Conservation (phyloP, 2,113 vertebrate species). For the Macroglossus sobrinus region DNA sequence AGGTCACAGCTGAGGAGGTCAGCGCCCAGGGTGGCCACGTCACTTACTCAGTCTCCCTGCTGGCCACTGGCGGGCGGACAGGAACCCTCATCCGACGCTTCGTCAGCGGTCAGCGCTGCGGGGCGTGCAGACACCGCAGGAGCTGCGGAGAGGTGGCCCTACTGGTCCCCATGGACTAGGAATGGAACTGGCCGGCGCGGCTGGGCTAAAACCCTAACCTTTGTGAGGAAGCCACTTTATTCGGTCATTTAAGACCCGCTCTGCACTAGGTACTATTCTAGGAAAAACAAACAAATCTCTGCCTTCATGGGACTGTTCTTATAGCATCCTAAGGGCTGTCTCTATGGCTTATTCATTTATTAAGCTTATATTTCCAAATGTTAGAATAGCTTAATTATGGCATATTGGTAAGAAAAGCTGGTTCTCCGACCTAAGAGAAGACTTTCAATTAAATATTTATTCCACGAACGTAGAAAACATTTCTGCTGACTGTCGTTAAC, state of each 20-base stretch:
- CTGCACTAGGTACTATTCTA: background rate
- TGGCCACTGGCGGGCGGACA: background rate
- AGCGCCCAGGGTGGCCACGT: background rate
- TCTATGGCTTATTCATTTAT: background rate
- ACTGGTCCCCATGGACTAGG: background rate
- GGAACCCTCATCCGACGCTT: background rate
- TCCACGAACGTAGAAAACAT: background rate
- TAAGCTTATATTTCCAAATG: background rate
- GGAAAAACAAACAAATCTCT: background rate
- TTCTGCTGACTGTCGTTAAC: background rate
- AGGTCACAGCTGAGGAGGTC: background rate
- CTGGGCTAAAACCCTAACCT: background rate
- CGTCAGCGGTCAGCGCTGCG: background rate
- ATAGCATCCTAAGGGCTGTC: background rate
- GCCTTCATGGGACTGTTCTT: background rate
- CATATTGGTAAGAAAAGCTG: background rate
- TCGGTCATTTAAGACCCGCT: background rate
- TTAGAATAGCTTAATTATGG: background rate
- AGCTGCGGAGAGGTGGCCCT: background rate
- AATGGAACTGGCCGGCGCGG: background rate
- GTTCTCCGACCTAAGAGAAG: background rate
- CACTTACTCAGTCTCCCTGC: background rate
- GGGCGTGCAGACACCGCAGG: accelerated
- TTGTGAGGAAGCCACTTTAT: background rate
- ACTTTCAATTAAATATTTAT: background rate